Percentiles rank a stretch among this genome's conserved stretches.
Conservation (phyloP, 2,113 vertebrate genomes). For the Varanus komodoensis region DNA sequence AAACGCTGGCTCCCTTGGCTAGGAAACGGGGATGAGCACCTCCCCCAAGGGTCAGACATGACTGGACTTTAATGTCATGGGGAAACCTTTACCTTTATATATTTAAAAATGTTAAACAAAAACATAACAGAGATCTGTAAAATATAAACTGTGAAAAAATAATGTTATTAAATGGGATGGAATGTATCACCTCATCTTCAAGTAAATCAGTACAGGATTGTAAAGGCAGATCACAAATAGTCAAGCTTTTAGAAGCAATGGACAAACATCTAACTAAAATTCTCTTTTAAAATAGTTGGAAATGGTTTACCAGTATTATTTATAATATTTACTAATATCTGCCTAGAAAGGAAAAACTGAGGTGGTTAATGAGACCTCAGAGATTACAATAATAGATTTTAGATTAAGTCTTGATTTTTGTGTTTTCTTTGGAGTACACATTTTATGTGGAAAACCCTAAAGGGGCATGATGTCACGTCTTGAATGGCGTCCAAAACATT, state of each 20-base stretch:
- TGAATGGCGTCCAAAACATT: slow-evolving; percentile 76
- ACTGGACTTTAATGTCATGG: too few relatives aligned
- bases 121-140: not conserved
- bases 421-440: slow-evolving; percentile 72
- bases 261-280: slow-evolving; percentile 45
- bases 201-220: not conserved
- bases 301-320: slow-evolving; percentile 45
- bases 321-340: slow-evolving; percentile 59
- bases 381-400: slow-evolving; percentile 74
- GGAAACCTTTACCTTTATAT: too few relatives aligned
- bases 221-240: slow-evolving; percentile 22
- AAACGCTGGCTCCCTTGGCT: too few relatives aligned
- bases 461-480: slow-evolving; percentile 77
- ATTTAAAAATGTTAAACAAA: not conserved
- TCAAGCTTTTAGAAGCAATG: not conserved
- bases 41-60: too few relatives aligned
- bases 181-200: slow-evolving; percentile 33
- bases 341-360: slow-evolving; percentile 50
- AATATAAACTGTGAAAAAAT: slow-evolving; percentile 14
- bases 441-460: slow-evolving; percentile 81
- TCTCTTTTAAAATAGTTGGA: slow-evolving; percentile 25
- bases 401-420: slow-evolving; percentile 68
- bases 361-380: slow-evolving; percentile 63
- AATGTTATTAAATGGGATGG: slow-evolving; percentile 43
- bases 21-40: too few relatives aligned